phyloP scores from a whole-genome alignment of 2,113 vertebrate species.

The Crotalus viridis region DNA sequence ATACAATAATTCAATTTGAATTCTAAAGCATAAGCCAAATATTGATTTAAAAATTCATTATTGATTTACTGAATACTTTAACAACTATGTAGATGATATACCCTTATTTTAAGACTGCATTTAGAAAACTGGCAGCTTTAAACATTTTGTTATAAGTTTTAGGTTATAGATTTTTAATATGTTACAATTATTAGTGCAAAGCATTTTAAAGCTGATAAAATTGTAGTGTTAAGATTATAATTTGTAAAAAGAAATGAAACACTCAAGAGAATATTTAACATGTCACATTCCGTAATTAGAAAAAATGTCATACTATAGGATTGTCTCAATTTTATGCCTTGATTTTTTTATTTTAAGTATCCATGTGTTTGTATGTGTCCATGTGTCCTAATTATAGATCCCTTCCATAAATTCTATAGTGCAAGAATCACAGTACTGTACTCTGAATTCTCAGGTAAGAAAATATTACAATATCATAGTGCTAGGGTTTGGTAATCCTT shows the following conservation, averaged over 20 bases:
- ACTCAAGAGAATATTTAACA: slow-evolving; percentile 43
- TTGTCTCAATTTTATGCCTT: slow-evolving; percentile 24
- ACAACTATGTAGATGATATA: not conserved
- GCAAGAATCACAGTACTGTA: slow-evolving; percentile 68
- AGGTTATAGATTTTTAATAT: slow-evolving; percentile 18
- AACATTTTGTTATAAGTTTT: slow-evolving; percentile 20
- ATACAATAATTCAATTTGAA: slow-evolving; percentile 23
- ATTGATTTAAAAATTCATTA: not conserved
- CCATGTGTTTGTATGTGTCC: slow-evolving; percentile 11
- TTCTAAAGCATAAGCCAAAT: slow-evolving; percentile 41
- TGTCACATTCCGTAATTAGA: slow-evolving; percentile 53
- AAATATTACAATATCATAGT: slow-evolving; percentile 24
- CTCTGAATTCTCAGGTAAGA: slow-evolving; percentile 40
- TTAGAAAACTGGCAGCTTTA: not conserved
- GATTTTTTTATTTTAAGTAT: slow-evolving; percentile 42
- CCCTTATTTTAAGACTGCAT: slow-evolving; percentile 27
- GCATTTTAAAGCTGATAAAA: slow-evolving; percentile 49
- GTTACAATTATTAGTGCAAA: slow-evolving; percentile 19
- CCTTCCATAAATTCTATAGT: slow-evolving; percentile 71
- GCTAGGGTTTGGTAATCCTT: slow-evolving; percentile 57
- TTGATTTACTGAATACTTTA: not conserved
- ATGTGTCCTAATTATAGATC: slow-evolving; percentile 55
- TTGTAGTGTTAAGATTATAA: slow-evolving; percentile 36
- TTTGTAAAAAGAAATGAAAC: slow-evolving; percentile 30
- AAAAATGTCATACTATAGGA: slow-evolving; percentile 55